Conservation (phyloP, 2,888 invertebrate genomes). For the Hipparchia sbordonii region DNA sequence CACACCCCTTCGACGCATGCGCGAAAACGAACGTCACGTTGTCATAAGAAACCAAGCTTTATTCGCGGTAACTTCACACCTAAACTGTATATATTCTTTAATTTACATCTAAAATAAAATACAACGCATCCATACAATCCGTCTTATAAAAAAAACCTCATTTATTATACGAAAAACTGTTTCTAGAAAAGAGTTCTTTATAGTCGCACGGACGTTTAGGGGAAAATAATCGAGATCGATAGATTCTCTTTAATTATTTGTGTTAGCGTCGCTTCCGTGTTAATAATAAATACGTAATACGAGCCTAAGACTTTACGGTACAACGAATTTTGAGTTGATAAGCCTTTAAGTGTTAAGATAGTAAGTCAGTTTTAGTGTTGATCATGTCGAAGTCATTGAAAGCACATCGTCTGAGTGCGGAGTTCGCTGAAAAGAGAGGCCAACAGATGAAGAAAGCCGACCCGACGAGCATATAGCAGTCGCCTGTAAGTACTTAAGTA, state of each 20-base stretch:
- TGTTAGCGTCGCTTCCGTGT: conserved; percentile 61
- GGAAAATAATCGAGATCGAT: conserved; percentile 73
- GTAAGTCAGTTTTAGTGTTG: conserved; percentile 15
- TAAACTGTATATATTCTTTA: conserved; percentile 73
- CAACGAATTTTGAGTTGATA: conserved; percentile 53
- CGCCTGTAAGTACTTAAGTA: conserved; percentile 66
- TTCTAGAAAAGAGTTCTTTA: conserved; percentile 24
- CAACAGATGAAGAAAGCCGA: conserved; percentile 72
- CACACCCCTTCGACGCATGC: conserved; percentile 70
- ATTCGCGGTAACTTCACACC: conserved; percentile 73
- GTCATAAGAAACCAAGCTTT: conserved; percentile 64
- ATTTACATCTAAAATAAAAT: conserved; percentile 65
- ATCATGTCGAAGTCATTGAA: conserved; percentile 78
- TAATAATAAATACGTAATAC: conserved; percentile 51
- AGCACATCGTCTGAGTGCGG: conserved; percentile 78
- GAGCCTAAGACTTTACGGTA: conserved; percentile 44
- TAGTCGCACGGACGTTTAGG: conserved; percentile 28
- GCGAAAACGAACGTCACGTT: conserved; percentile 64
- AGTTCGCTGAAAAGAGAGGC: conserved; percentile 74
- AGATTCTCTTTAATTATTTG: conserved; percentile 78
- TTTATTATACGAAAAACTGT: conserved; percentile 30
- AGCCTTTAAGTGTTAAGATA: conserved; percentile 46
- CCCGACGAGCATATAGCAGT: conserved; percentile 76
- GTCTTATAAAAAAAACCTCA: conserved; percentile 56
- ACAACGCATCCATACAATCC: conserved; percentile 70